Conservation (phyloP, 2,797 vertebrate genomes). For the Microctenopoma steveboyesi region DNA sequence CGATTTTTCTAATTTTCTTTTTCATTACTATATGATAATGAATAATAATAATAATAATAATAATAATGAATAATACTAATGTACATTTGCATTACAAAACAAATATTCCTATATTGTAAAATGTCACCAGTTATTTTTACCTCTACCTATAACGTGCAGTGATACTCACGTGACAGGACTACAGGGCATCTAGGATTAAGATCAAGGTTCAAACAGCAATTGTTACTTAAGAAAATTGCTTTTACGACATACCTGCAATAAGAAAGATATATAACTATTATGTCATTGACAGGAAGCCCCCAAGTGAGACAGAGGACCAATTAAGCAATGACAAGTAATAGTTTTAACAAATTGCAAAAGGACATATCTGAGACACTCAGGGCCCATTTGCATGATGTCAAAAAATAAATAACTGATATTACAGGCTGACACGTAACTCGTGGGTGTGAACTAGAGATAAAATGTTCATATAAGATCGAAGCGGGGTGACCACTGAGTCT, state of each 20-base stretch:
- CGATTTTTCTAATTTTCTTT: conserved; percentile 23
- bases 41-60: too few relatives aligned
- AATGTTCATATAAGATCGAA: conserved; percentile 70
- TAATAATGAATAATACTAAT: conserved; percentile 1
- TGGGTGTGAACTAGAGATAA: conserved; percentile 59
- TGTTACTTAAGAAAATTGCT: conserved; percentile 58
- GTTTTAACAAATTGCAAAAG: conserved; percentile 73
- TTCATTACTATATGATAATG: not conserved
- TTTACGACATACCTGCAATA: conserved; percentile 44
- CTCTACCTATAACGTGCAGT: not conserved
- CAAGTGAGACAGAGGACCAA: conserved; percentile 56
- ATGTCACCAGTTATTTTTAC: not conserved
- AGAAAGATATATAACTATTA: conserved; percentile 46
- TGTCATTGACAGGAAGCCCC: conserved; percentile 31
- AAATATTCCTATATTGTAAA: conserved; percentile 9
- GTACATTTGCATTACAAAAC: conserved; percentile 30
- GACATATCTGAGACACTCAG: conserved; percentile 66
- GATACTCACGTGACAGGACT: not conserved
- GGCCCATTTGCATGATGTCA: conserved; percentile 66
- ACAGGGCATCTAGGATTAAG: not conserved
- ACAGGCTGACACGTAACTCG: conserved; percentile 58
- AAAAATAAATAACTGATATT: conserved; percentile 74
- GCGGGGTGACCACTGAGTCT: conserved; percentile 45
- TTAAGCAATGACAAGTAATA: conserved; percentile 75
- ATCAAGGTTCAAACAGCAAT: conserved; percentile 38